These are phyloP conservation scores for Leucosticte australis DNA, from an alignment of 2,113 vertebrate species.

Conservation along the genomic window DNA sequence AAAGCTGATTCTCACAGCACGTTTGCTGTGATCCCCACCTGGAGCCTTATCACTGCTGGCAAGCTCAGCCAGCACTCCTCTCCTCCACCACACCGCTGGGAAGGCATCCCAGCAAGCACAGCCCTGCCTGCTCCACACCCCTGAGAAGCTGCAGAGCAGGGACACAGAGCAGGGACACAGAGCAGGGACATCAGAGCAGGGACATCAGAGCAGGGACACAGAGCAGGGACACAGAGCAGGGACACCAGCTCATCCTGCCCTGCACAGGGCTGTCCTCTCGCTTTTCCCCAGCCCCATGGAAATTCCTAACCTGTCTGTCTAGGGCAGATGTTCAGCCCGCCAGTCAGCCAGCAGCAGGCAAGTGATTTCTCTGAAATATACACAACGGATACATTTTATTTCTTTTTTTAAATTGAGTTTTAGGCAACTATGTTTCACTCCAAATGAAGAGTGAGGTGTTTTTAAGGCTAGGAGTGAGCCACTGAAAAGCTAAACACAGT, in stretches of 20 bases:
- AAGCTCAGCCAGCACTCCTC: background rate
- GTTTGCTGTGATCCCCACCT: background rate
- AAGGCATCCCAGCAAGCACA: background rate
- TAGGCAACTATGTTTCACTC: background rate
- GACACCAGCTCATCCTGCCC: background rate
- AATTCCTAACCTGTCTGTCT: background rate
- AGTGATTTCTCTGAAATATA: background rate
- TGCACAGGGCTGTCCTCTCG: background rate
- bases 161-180: no score
- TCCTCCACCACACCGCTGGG: background rate
- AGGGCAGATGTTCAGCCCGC: background rate
- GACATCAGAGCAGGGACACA: no score
- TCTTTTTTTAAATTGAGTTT: background rate
- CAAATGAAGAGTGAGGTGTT: background rate
- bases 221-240: no score
- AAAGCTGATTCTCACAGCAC: background rate
- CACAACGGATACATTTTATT: background rate
- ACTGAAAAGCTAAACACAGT: background rate
- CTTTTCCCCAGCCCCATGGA: background rate
- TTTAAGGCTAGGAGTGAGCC: background rate
- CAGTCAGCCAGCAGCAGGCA: background rate
- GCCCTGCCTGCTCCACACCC: background rate
- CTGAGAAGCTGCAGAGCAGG: background rate
- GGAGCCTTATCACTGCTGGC: constrained; percentile 14
- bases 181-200: no score